Conservation (phyloP, 1,140 invertebrate species). For the Conopomorpha cramerella region DNA sequence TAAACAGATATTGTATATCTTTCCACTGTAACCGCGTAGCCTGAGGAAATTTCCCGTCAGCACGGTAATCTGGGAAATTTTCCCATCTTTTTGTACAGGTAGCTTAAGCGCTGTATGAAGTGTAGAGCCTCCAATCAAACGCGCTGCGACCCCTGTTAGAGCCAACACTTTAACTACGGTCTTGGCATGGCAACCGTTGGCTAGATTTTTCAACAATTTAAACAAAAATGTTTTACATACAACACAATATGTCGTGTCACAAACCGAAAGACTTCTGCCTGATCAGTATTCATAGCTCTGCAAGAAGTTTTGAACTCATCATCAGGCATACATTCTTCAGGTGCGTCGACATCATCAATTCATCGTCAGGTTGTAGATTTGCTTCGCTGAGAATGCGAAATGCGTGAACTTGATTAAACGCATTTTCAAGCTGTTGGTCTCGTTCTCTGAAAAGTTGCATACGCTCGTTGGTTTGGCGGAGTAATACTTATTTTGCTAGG, state of each 20-base stretch:
- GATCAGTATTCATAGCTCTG: constrained; percentile 10
- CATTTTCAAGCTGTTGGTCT: constrained; percentile 9
- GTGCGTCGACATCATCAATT: constrained; percentile 1
- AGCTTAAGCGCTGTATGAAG: constrained; percentile 22
- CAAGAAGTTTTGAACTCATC: not conserved
- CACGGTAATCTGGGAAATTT: constrained; percentile 17
- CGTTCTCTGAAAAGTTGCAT: constrained; percentile 4
- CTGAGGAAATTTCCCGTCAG: constrained; percentile 28
- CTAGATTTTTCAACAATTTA: constrained; percentile 21
- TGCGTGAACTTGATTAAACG: constrained; percentile 2
- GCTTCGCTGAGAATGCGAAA: no score
- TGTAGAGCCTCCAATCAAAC: constrained; percentile 18
- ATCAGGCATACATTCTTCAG: constrained; percentile 2
- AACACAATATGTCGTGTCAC: constrained; percentile 10
- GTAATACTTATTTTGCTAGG: constrained; percentile 1
- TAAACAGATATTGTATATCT: constrained; percentile 34
- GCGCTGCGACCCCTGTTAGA: constrained; percentile 25
- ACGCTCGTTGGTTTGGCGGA: not conserved
- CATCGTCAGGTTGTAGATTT: not conserved
- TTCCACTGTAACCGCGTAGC: constrained; percentile 28
- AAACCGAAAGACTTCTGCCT: constrained; percentile 10
- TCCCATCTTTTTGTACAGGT: constrained; percentile 31
- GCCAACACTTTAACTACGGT: constrained; percentile 24
- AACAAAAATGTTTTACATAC: constrained; percentile 30
- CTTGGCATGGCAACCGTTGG: constrained; percentile 22